These are phyloP conservation scores for Callinectes sapidus DNA, from an alignment of 2,888 invertebrate species.

Conservation along the genomic window DNA sequence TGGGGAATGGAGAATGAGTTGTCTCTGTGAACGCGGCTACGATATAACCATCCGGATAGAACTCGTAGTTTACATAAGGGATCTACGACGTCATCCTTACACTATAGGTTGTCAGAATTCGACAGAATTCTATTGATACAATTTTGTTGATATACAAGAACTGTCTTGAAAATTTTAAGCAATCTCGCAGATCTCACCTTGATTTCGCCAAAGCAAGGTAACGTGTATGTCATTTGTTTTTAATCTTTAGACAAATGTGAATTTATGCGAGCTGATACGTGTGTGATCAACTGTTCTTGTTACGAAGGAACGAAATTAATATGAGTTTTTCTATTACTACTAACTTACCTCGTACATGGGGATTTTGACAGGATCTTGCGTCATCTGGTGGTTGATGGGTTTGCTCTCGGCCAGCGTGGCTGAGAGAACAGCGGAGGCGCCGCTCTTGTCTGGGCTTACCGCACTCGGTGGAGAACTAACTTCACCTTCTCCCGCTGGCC, in stretches of 20 bases:
- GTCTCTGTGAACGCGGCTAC: background rate
- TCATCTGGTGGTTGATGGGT: constrained; percentile 50
- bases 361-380: constrained; percentile 56
- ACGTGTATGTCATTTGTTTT: background rate
- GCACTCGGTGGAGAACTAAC: background rate
- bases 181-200: background rate
- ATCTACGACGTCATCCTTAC: background rate
- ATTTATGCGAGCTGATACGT: background rate
- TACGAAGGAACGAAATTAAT: background rate
- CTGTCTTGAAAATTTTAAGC: background rate
- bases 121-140: background rate
- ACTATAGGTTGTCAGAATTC: background rate
- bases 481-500: constrained; percentile 39
- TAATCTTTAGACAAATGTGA: background rate
- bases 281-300: background rate
- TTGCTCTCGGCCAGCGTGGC: constrained; percentile 68
- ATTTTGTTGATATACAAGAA: background rate
- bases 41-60: background rate
- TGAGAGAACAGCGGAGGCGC: constrained; percentile 63
- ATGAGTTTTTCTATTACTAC: background rate
- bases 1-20: background rate
- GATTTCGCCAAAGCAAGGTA: background rate
- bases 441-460: constrained; percentile 50
- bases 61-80: background rate
- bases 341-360: constrained; percentile 69